phyloP scores from a whole-genome alignment of 2,797 vertebrate genomes.

The Brachyalestes nurse region DNA sequence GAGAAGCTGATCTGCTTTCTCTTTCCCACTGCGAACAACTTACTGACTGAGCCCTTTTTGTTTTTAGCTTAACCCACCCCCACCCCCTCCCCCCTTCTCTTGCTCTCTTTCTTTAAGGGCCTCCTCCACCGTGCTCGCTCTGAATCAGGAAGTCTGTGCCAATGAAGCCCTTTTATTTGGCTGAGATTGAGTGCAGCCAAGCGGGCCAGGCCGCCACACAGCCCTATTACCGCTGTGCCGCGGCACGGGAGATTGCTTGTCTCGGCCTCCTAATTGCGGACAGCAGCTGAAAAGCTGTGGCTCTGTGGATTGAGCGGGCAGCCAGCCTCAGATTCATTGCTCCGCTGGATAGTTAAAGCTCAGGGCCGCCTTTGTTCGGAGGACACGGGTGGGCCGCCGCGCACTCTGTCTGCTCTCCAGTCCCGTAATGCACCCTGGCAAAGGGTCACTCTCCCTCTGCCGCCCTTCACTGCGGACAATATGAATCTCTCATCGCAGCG shows the following conservation, averaged over 20 bases:
- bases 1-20: slow-evolving; percentile 76
- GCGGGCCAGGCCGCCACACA: slow-evolving; percentile 67
- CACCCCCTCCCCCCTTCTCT: slow-evolving; percentile 41
- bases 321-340: slow-evolving; percentile 55
- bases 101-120: slow-evolving; percentile 74
- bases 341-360: slow-evolving; percentile 61
- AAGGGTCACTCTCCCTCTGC: slow-evolving; percentile 60
- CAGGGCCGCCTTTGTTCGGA: slow-evolving; percentile 57
- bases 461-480: slow-evolving; percentile 65
- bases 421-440: slow-evolving; percentile 66
- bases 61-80: slow-evolving; percentile 32
- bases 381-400: slow-evolving; percentile 64
- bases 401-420: slow-evolving; percentile 55
- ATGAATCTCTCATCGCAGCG: slow-evolving; percentile 74
- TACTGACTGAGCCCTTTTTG: slow-evolving; percentile 66
- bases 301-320: slow-evolving; percentile 49
- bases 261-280: slow-evolving; percentile 83
- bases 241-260: slow-evolving; percentile 83
- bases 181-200: slow-evolving; percentile 75
- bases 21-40: slow-evolving; percentile 72
- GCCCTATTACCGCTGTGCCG: slow-evolving; percentile 65
- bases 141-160: slow-evolving; percentile 80
- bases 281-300: slow-evolving; percentile 76
- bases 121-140: slow-evolving; percentile 75
- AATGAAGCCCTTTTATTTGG: slow-evolving; percentile 83